Evolutionary conservation across 2,888 invertebrate species (phyloP), one percentile per base, ranked within the genome.

Genomic region (Drosophila anomalata): DNA sequence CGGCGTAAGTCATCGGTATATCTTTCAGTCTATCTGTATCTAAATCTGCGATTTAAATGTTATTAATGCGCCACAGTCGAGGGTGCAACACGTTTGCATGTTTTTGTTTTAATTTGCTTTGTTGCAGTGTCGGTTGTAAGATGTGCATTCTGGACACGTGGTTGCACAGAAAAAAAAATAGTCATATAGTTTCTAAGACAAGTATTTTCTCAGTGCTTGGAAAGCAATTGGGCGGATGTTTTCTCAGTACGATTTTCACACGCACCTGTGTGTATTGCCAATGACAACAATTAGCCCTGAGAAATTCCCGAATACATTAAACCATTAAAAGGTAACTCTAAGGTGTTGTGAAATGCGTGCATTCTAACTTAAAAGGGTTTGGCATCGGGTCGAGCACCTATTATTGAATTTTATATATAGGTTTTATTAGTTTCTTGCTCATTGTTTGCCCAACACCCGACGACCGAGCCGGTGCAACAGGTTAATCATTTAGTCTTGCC

Each of bases 191-290:
- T 29, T 0, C 29, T 29, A 8, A 29, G 29, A 9, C 9, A 29
- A 29, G 7, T 2, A 39, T 46, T 24, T 41, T 17, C 36, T 9
- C 8, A 22, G 12, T 20, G 50, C 50, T 36, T 8, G 29, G 17
- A 36, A 29, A 44, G 31, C 31, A 39, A 55, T 29, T 60, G 56
- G 47, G 63, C 81, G 81, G 84, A 84, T 81, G 77, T 81, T 80
- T 79, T 63, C 69, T 26, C 71, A 59, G 26, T 48, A 22, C 17
- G 54, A 53, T 75, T 78, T 84, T 85, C 85, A 85, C 86, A 85
- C 79, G 81, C 77, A 78, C 47, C 51, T 60, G 61, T 48, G 68
- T 50, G 31, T 57, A 11, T 56, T 44, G 76, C 51, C 41, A 76
- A 74, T 59, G 70, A 65, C 76, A 76, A 76, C 78, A 78, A 71